Base-by-base conservation (phyloP, 1,140 invertebrate genomes). In the Drosophila tsacasi region DNA sequence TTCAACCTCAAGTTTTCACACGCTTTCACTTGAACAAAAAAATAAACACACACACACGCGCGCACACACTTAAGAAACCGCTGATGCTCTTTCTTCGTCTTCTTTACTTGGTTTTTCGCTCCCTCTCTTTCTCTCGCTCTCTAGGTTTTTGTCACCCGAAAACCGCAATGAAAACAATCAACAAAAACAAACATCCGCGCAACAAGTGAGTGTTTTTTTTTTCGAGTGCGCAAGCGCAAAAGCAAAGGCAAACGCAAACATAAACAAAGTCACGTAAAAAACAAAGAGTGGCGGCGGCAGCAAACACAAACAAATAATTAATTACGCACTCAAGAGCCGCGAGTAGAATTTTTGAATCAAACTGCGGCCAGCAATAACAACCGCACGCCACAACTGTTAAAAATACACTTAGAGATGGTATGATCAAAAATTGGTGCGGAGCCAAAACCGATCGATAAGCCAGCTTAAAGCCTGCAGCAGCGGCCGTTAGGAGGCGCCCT, bases 21-120 rank as follows among this genome's bases (percentile, higher is more conserved):
- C 84, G 85, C 84, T 87, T 87, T 87, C 84, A 87, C 84, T 89
- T 71, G 61, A 52, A 89, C 67, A 76, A 63, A 58, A 81, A 72
- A 68, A 64, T 49, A 49, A 49, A 82, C 40, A 50, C 42, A 75
- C 55, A 50, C 47, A 54, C n/a, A 74, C 57, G 40, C 35, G 35
- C 64, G 5, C 27, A 4, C 10, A 52, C 67, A 77, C 67, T 78
- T 65, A 74, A 60, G 58, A 54, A 37, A n/a, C 21, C 37, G 35
- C 27, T n/a, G 30, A 49, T 72, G 47, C 32, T 60, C 49, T 71
- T 67, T 37, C 37, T 8, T 17, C 32, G 23, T 42, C 46, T 52
- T 52, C 63, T 54, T 44, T 44, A 21, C 21, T 27, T 27, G 17
- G 23, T 27, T n/a, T 23, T 59, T 59, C 32, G 9, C 55, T 47